Conservation (phyloP, 2,888 invertebrate genomes). For the Aspidiotus destructor region DNA sequence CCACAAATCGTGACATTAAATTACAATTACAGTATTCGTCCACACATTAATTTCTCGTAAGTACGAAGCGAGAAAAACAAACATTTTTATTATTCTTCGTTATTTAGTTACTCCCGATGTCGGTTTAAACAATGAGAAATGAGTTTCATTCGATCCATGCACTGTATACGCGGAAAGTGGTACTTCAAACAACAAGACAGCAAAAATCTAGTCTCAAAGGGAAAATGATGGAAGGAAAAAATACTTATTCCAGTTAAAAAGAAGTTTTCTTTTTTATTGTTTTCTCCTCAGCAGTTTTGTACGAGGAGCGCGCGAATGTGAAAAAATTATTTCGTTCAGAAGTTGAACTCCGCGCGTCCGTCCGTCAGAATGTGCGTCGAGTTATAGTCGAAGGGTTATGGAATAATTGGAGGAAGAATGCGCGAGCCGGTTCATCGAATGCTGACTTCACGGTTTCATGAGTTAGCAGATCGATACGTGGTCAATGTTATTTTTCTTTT, state of each 20-base stretch:
- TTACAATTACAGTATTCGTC: background rate
- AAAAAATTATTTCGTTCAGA: background rate
- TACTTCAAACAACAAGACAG: background rate
- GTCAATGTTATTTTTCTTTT: no score
- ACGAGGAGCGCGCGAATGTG: background rate
- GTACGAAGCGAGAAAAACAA: background rate
- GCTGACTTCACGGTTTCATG: slow-evolving; percentile 4
- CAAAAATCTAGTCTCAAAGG: background rate
- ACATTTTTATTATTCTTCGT: background rate
- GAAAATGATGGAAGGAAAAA: background rate
- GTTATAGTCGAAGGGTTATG: no score
- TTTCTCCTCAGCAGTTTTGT: no score
- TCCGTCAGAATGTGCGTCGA: no score
- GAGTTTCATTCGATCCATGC: background rate
- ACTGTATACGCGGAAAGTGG: background rate
- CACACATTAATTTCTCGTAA: slow-evolving; percentile 3
- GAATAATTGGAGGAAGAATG: background rate
- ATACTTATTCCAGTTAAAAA: background rate
- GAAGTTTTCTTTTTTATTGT: background rate
- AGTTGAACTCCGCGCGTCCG: no score
- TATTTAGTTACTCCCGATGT: no score
- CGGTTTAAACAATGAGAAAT: no score
- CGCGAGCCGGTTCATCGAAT: slow-evolving; percentile 1
- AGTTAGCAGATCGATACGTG: no score
- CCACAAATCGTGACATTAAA: background rate